Evolutionary conservation across 2,888 invertebrate genomes (phyloP).

Genomic region (Cryptosula pallasiana): DNA sequence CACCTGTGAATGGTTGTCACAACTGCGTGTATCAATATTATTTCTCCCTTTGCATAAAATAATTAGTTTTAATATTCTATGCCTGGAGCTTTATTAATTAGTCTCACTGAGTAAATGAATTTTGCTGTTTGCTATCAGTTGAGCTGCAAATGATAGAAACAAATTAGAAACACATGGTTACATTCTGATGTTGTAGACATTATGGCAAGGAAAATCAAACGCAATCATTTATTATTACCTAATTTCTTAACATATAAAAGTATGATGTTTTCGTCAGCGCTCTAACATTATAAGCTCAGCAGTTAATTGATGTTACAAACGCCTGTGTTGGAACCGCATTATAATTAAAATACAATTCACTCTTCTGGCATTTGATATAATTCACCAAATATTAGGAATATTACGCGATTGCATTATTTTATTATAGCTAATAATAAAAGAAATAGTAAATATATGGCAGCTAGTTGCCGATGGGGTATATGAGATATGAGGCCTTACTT

Average conservation of each 20-base stretch:
- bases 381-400: constrained; percentile 15
- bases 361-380: constrained; percentile 21
- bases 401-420: neutral
- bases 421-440: constrained; percentile 20
- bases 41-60: neutral
- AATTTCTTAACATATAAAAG: neutral
- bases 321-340: neutral
- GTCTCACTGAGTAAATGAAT: neutral
- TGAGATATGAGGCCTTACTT: neutral
- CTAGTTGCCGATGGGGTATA: neutral
- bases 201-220: neutral
- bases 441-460: too few relatives aligned
- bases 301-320: constrained; percentile 21
- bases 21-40: neutral
- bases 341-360: neutral
- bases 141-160: neutral
- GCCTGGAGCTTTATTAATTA: neutral
- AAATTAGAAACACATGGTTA: neutral
- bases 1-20: neutral
- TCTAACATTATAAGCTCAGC: neutral
- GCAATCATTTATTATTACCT: constrained; percentile 18
- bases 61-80: neutral
- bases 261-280: neutral
- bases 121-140: neutral
- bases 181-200: neutral